These are phyloP conservation scores for Apis mellifera DNA, from an alignment of 1,140 invertebrate genomes.

Conservation along the genomic window Amel_HAv3.1 CM009944.2:6859001-6859500, in stretches of 20 bases:
- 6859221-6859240: conserved; percentile 89
- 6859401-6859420: too few relatives aligned
- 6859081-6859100: conserved; percentile 39
- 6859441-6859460: not conserved
- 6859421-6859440: not conserved
- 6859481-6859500: not conserved
- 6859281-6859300: conserved; percentile 89
- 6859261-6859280: conserved; percentile 88
- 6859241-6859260: conserved; percentile 84
- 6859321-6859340: conserved; percentile 95
- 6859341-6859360: conserved; percentile 85
- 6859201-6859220: conserved; percentile 65
- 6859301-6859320: conserved; percentile 92
- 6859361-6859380: conserved; percentile 44
- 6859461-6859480: conserved; percentile 5
- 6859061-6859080: conserved; percentile 62
- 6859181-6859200: conserved; percentile 49
- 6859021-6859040: conserved; percentile 76
- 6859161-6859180: conserved; percentile 21
- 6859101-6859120: conserved; percentile 33
- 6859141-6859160: conserved; percentile 38
- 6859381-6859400: too few relatives aligned
- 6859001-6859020: conserved; percentile 89
- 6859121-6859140: conserved; percentile 30
- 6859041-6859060: conserved; percentile 68